Evolutionary conservation across 2,888 invertebrate genomes (phyloP), one percentile per base, ranked within the genome.

Genomic region (Brachylomia viminalis): DNA sequence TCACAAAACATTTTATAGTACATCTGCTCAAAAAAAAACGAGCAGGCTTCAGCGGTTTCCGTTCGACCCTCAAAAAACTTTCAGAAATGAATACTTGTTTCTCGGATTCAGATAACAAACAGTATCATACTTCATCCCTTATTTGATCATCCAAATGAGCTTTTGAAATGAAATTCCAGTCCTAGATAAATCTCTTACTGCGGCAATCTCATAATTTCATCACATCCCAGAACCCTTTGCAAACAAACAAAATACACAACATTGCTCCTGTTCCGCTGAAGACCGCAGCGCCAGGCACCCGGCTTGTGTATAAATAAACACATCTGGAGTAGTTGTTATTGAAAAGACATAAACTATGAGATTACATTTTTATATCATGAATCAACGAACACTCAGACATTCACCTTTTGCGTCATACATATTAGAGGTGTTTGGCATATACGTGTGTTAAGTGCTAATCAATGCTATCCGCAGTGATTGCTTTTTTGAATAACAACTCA

Each of bases 141-240:
- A 62, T 72, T 78, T 65, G 68, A 85, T 73, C 68, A 66, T 73
- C 52, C n/a, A 78, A 83, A 85, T 61, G 67, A 82, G 65, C 61
- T 78, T 77, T 52, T 77, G 71, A 62, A 82, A 77, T 85, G 71
- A 69, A 82, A 82, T 73, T 72, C 71, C 65, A 59, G 71, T 65
- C 30, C 52, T 74, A 75, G 54, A 77, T 71, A 70, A 77, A 72
- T 73, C 59, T 58, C 56, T 73, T 67, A 38, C 67, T 59, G 59
- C 20, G 65, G 73, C 68, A 71, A 71, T 82, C 77, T 81, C 30
- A 85, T 77, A 82, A 85, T 82, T 85, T 78, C 69, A 82, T 85
- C 68, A 69, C 70, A 85, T 67, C 68, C 77, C 47, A 72, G 61
- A 54, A 82, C 77, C 67, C 68, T 85, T 82, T 66, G 52, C 83